Percentiles rank a stretch among this genome's conserved stretches.
phyloP scores from a whole-genome alignment of 2,888 invertebrate genomes.

The Andrena minutula region DNA sequence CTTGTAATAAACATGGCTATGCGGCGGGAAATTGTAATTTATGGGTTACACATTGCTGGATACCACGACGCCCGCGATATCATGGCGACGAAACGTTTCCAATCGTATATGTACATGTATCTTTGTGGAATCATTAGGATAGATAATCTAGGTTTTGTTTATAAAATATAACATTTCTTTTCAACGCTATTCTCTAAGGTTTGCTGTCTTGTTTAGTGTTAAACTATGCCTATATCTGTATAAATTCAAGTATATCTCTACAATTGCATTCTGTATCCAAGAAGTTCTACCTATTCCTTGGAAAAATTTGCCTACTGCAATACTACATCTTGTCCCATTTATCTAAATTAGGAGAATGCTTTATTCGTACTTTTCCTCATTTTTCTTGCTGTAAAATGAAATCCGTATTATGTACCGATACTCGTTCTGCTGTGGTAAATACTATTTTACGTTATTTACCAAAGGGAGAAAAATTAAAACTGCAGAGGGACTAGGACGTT shows the following conservation, averaged over 20 bases:
- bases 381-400: too few relatives aligned
- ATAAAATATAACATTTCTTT: not conserved
- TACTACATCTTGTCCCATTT: not conserved
- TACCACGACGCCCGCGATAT: slow-evolving; percentile 17
- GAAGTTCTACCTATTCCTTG: not conserved
- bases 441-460: not conserved
- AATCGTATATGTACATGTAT: not conserved
- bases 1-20: slow-evolving; percentile 38
- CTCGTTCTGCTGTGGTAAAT: not conserved
- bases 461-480: not conserved
- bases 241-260: too few relatives aligned
- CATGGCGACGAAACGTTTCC: not conserved
- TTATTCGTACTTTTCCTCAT: too few relatives aligned
- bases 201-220: too few relatives aligned
- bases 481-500: not conserved
- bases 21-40: slow-evolving; percentile 40
- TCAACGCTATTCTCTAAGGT: too few relatives aligned
- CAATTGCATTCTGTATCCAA: too few relatives aligned
- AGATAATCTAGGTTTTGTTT: not conserved
- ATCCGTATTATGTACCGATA: too few relatives aligned
- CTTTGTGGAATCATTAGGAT: not conserved
- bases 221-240: too few relatives aligned
- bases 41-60: slow-evolving; percentile 21
- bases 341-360: too few relatives aligned
- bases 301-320: not conserved